phyloP scores from a whole-genome alignment of 2,113 vertebrate species.

The Gracilinanus agilis region DNA sequence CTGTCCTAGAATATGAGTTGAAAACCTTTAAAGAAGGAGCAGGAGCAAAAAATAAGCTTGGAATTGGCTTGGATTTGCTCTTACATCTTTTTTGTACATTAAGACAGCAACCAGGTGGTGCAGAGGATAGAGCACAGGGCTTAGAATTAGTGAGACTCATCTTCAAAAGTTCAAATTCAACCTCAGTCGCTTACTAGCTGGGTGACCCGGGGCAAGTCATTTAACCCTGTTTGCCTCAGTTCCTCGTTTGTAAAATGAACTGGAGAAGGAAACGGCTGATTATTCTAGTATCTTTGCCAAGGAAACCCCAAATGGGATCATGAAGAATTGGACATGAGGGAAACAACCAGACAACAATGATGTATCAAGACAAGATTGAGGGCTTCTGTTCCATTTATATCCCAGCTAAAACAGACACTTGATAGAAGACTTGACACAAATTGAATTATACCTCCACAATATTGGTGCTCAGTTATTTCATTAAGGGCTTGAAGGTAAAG shows the following conservation, averaged over 20 bases:
- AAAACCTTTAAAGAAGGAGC: constrained; percentile 42
- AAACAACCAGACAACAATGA: not conserved
- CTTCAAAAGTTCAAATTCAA: not conserved
- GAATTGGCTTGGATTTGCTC: not conserved
- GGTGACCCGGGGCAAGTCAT: not conserved
- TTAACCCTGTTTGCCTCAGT: not conserved
- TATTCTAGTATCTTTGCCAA: not conserved
- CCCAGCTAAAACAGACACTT: not conserved
- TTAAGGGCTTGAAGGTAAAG: not conserved
- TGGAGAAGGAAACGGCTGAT: not conserved
- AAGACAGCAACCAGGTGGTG: not conserved
- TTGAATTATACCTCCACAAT: not conserved
- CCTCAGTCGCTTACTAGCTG: not conserved
- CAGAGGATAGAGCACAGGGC: not conserved
- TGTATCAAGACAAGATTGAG: not conserved
- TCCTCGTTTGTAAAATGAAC: not conserved
- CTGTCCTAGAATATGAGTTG: constrained; percentile 31
- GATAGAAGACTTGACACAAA: not conserved
- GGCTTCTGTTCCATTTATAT: not conserved
- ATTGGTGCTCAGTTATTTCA: not conserved
- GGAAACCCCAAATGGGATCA: not conserved
- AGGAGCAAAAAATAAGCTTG: constrained; percentile 37
- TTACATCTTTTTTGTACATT: not conserved
- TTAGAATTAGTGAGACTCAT: not conserved
- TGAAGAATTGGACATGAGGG: not conserved